These are phyloP conservation scores for Temnothorax ravouxi DNA, from an alignment of 2,888 invertebrate species.

Conservation along the genomic window DNA sequence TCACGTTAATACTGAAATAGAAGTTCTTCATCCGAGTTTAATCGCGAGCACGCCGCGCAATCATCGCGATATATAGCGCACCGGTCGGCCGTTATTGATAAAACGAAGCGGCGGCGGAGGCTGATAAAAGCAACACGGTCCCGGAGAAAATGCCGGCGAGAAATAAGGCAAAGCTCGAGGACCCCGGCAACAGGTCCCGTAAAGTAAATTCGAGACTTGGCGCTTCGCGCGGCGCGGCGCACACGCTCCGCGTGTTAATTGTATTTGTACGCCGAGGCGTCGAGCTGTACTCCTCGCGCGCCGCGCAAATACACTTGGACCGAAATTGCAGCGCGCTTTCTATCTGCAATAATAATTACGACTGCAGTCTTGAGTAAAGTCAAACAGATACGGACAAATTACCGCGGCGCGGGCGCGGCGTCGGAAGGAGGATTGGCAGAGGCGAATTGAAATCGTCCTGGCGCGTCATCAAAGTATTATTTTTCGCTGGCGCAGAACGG, in stretches of 20 bases:
- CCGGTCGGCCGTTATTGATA: background rate
- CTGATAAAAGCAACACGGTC: conserved; percentile 24
- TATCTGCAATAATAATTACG: conserved; percentile 58
- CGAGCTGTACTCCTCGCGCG: conserved; percentile 44
- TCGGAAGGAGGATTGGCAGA: background rate
- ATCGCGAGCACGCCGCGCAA: background rate
- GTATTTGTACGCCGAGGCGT: conserved; percentile 63
- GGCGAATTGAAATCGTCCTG: conserved; percentile 39
- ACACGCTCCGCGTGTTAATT: conserved; percentile 64
- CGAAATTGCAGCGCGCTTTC: conserved; percentile 60
- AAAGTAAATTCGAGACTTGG: conserved; percentile 61
- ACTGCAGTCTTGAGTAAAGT: conserved; percentile 52
- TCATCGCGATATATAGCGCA: background rate
- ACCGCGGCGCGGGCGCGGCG: conserved; percentile 14
- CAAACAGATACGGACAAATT: conserved; percentile 57
- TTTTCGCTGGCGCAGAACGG: background rate
- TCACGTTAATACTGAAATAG: background rate
- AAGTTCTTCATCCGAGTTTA: conserved; percentile 14
- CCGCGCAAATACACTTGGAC: conserved; percentile 60
- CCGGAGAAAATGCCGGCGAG: conserved; percentile 29
- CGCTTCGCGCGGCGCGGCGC: conserved; percentile 15
- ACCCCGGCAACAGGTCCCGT: conserved; percentile 71
- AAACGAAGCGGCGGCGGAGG: background rate
- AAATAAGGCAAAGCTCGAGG: conserved; percentile 49
- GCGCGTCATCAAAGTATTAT: conserved; percentile 7